Evolutionary conservation across 2,888 invertebrate species (phyloP).

Genomic region (Neoitamus cyanurus): DNA sequence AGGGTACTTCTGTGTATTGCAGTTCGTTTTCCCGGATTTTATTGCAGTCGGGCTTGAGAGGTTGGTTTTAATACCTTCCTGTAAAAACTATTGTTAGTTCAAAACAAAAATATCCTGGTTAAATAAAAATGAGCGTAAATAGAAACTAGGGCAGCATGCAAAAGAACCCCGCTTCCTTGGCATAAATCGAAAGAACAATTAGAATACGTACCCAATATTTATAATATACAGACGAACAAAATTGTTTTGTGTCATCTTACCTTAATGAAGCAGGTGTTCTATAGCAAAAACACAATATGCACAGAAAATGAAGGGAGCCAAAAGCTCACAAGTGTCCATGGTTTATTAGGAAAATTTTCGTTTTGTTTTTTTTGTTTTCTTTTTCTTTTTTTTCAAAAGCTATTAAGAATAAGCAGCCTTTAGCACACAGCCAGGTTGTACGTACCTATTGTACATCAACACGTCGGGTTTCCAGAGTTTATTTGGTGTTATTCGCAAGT

Average conservation of each 20-base stretch:
- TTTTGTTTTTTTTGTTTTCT: not conserved
- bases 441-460: conserved; percentile 99
- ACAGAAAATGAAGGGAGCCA: not conserved
- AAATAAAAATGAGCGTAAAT: not conserved
- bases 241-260: not conserved
- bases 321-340: conserved; percentile 8
- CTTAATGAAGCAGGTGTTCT: conserved; percentile 12
- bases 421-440: not conserved
- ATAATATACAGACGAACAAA: not conserved
- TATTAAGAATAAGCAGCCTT: not conserved
- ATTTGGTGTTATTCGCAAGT: conserved; percentile 93
- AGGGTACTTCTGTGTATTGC: not conserved
- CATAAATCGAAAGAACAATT: not conserved
- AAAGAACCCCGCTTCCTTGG: not conserved
- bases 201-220: not conserved
- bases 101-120: not conserved
- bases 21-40: not conserved
- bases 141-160: not conserved
- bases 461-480: conserved; percentile 99
- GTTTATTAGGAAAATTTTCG: not conserved
- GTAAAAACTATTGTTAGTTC: not conserved
- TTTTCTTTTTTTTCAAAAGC: not conserved
- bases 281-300: not conserved
- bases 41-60: not conserved
- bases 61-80: not conserved